Conservation (phyloP, 2,888 invertebrate species). For the Pimpla rufipes region DNA sequence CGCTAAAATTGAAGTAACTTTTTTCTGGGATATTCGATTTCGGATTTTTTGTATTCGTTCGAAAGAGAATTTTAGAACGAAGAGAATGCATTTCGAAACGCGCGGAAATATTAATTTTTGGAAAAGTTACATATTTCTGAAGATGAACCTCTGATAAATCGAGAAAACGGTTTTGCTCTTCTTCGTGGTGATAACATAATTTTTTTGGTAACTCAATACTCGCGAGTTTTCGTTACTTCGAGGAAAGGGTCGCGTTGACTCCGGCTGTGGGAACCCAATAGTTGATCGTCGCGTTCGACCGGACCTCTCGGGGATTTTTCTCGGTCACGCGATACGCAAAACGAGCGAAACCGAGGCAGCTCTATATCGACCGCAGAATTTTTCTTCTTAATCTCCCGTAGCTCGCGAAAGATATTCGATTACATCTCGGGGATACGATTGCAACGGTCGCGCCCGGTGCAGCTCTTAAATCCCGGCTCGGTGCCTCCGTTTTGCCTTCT, state of each 20-base stretch:
- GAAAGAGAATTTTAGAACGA: too few species aligned
- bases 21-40: too few species aligned
- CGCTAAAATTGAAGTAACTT: too few species aligned
- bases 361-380: conserved; percentile 74
- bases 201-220: neutral
- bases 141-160: neutral
- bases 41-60: too few species aligned
- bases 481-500: conserved; percentile 24
- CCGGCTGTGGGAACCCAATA: conserved; percentile 1
- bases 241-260: neutral
- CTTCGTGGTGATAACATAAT: neutral
- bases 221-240: neutral
- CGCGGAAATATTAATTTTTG: too few species aligned
- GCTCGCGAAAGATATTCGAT: conserved; percentile 73
- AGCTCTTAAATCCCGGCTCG: conserved; percentile 14
- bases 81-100: too few species aligned
- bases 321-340: conserved; percentile 73
- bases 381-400: conserved; percentile 70
- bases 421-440: conserved; percentile 74
- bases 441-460: conserved; percentile 57
- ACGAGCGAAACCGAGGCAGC: conserved; percentile 63
- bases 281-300: conserved; percentile 34
- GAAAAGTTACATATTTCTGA: neutral
- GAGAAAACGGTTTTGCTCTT: neutral
- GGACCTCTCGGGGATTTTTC: conserved; percentile 59